phyloP scores from a whole-genome alignment of 2,797 vertebrate species.

The Pangasius larnaudii region DNA sequence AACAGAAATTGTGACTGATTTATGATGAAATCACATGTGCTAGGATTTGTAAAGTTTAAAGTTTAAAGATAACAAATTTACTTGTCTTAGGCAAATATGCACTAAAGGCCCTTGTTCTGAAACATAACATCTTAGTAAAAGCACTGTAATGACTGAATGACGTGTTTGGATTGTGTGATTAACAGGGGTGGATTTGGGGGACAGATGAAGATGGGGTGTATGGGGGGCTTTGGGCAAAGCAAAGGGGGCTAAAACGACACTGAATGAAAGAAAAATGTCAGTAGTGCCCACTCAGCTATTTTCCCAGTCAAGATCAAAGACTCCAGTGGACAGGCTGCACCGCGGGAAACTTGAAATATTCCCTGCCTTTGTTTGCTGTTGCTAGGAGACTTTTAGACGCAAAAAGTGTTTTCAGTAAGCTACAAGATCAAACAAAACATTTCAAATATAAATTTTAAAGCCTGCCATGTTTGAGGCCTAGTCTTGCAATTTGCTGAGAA shows the following conservation, averaged over 20 bases:
- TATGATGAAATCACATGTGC: constrained; percentile 36
- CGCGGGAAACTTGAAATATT: constrained; percentile 84
- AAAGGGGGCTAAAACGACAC: constrained; percentile 61
- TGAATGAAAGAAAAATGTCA: constrained; percentile 84
- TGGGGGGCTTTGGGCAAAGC: constrained; percentile 69
- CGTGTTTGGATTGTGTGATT: constrained; percentile 69
- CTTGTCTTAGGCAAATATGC: constrained; percentile 55
- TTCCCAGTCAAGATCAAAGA: constrained; percentile 82
- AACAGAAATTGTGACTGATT: constrained; percentile 46
- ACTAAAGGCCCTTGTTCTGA: constrained; percentile 20
- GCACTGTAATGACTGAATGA: constrained; percentile 68
- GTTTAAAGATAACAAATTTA: neutral
- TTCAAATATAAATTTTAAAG: constrained; percentile 83
- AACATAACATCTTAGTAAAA: constrained; percentile 64
- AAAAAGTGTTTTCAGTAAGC: constrained; percentile 83
- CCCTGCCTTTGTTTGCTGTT: constrained; percentile 86
- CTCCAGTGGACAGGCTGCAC: constrained; percentile 74
- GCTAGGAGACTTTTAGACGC: constrained; percentile 81
- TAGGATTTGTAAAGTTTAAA: neutral
- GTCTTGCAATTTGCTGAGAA: constrained; percentile 70
- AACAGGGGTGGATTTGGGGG: constrained; percentile 66
- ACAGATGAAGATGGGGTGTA: constrained; percentile 82
- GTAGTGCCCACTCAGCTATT: constrained; percentile 79
- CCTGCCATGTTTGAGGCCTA: constrained; percentile 73
- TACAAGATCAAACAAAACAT: constrained; percentile 82